Conservation (phyloP, 2,113 vertebrate species). For the Elephas maximus region DNA sequence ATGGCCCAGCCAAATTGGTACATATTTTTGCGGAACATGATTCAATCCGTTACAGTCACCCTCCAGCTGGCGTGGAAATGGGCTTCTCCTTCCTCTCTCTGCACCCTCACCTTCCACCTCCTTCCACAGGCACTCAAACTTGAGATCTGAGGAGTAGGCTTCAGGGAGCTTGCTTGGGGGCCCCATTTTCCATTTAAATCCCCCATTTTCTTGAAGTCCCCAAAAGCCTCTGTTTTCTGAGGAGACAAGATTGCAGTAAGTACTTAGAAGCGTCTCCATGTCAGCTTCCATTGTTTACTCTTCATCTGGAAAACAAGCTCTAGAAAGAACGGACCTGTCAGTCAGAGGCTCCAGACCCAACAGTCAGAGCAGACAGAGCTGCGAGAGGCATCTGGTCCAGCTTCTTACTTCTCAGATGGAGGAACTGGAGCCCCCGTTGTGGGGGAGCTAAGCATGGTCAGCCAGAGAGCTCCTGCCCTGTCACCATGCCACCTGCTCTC, state of each 20-base stretch:
- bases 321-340: background rate
- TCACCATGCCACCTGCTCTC: no score
- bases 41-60: background rate
- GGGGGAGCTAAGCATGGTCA: accelerated
- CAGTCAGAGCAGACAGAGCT: background rate
- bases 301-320: background rate
- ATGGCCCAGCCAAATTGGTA: no score
- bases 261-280: accelerated
- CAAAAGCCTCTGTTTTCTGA: background rate
- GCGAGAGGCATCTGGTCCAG: accelerated
- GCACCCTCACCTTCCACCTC: accelerated
- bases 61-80: background rate
- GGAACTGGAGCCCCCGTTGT: background rate
- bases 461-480: background rate
- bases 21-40: no score
- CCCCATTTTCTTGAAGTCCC: background rate
- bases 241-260: accelerated
- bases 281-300: accelerated
- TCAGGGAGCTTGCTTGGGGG: no score
- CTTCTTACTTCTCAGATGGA: accelerated
- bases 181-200: background rate
- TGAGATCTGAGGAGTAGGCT: background rate
- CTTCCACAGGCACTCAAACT: accelerated
- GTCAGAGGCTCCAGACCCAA: background rate
- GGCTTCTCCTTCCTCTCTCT: accelerated